These are phyloP conservation scores for Rotaria sp. DNA, from an alignment of 2,888 invertebrate species.

Conservation along the genomic window DNA sequence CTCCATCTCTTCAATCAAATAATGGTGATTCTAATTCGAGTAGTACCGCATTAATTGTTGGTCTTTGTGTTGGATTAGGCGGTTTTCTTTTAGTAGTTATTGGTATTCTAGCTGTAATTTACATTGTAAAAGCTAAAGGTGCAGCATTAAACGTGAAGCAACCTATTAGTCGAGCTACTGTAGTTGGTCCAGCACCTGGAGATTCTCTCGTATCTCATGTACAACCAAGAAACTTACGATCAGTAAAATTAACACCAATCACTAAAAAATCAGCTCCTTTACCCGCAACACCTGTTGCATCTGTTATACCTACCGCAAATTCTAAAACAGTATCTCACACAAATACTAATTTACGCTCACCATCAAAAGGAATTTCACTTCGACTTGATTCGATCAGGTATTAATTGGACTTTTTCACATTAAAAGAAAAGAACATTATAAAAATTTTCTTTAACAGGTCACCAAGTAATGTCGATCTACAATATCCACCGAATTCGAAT, in stretches of 20 bases:
- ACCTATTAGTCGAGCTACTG: not conserved
- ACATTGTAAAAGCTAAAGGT: not conserved
- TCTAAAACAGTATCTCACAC: not conserved
- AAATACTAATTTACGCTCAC: not conserved
- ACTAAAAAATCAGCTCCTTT: not conserved
- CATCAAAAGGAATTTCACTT: not conserved
- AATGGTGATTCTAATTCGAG: not conserved
- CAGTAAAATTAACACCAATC: not conserved
- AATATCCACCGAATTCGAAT: not conserved
- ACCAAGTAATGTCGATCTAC: not conserved
- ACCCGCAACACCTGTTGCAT: not conserved
- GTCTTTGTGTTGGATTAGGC: not conserved
- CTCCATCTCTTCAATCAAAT: too few species aligned
- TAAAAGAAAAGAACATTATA: not conserved
- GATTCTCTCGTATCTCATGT: not conserved
- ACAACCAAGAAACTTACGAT: not conserved
- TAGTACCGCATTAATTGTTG: not conserved
- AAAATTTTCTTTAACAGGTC: not conserved
- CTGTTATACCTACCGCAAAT: not conserved
- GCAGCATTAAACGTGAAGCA: not conserved
- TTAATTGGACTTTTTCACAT: not conserved
- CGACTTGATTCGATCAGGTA: not conserved
- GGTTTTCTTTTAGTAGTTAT: not conserved
- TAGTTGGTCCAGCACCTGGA: not conserved
- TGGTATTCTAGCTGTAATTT: not conserved